Percentiles rank a stretch among this genome's conserved stretches.
These are phyloP conservation scores for Bubalus kerabau DNA, from an alignment of 2,113 vertebrate species.

Conservation along the genomic window DNA sequence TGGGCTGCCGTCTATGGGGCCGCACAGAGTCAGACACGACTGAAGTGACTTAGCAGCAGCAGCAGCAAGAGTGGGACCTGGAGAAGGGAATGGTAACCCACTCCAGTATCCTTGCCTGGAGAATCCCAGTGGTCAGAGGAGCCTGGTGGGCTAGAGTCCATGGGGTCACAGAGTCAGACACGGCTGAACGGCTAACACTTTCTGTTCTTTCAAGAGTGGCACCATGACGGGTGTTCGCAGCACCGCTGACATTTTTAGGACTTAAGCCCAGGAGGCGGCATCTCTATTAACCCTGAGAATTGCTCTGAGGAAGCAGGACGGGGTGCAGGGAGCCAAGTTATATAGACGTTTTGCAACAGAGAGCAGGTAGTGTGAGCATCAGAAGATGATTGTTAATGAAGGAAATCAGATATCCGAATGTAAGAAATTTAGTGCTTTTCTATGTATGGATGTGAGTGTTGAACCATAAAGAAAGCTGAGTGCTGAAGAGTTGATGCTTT, in stretches of 20 bases:
- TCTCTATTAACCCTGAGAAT: not conserved
- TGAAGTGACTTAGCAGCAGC: too few relatives aligned
- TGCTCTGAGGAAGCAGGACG: not conserved
- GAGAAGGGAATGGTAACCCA: not conserved
- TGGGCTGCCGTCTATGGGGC: too few relatives aligned
- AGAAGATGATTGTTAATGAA: not conserved
- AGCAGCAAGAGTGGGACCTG: too few relatives aligned
- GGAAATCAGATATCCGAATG: not conserved
- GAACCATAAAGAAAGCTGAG: not conserved
- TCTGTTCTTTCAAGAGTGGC: not conserved
- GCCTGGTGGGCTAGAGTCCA: not conserved
- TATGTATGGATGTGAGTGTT: not conserved
- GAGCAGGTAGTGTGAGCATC: not conserved
- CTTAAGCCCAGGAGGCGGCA: not conserved
- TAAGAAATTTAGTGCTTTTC: not conserved
- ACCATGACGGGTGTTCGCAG: not conserved
- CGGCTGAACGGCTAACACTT: not conserved
- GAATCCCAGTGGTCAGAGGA: not conserved
- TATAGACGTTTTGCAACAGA: not conserved
- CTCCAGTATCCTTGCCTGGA: not conserved
- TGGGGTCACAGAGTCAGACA: not conserved
- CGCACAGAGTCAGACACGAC: too few relatives aligned
- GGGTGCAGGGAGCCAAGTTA: not conserved
- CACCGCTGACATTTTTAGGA: not conserved
- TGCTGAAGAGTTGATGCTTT: accelerated